These are phyloP conservation scores for Drosophila gaucha DNA, from an alignment of 2,888 invertebrate genomes.

Conservation along the genomic window DNA sequence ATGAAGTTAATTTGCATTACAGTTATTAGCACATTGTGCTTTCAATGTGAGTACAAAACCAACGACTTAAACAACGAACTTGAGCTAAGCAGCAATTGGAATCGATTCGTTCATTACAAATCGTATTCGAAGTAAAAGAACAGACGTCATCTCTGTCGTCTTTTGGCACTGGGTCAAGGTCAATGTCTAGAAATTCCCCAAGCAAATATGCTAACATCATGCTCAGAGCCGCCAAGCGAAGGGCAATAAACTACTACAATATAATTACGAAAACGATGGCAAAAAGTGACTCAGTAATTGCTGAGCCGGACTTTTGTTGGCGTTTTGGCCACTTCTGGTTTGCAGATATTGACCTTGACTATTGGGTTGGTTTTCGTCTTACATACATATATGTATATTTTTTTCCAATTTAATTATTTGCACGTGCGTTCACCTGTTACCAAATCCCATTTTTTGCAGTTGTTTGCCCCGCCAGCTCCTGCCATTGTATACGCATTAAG, in stretches of 20 bases:
- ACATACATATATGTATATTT: neutral
- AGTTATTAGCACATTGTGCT: constrained; percentile 35
- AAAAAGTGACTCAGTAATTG: constrained; percentile 77
- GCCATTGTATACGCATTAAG: constrained; percentile 79
- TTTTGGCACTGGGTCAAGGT: constrained; percentile 65
- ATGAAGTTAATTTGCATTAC: constrained; percentile 13
- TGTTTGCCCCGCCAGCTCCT: constrained; percentile 38
- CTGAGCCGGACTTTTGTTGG: constrained; percentile 44
- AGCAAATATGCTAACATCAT: constrained; percentile 62
- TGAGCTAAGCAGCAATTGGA: neutral
- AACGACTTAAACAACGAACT: constrained; percentile 68
- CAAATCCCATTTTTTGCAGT: constrained; percentile 36
- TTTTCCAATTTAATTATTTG: constrained; percentile 7
- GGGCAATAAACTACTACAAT: constrained; percentile 71
- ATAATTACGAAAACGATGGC: constrained; percentile 38
- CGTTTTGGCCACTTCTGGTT: constrained; percentile 64
- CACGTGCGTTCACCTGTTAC: constrained; percentile 22
- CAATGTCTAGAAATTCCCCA: constrained; percentile 71
- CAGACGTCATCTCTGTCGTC: constrained; percentile 18
- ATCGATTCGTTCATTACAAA: neutral
- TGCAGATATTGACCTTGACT: constrained; percentile 61
- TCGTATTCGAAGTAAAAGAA: constrained; percentile 43
- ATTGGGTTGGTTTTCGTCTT: neutral
- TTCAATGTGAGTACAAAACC: constrained; percentile 54
- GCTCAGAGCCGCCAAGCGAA: constrained; percentile 58